These are phyloP conservation scores for Fregetta grallaria DNA, from an alignment of 2,113 vertebrate species.

Conservation along the genomic window DNA sequence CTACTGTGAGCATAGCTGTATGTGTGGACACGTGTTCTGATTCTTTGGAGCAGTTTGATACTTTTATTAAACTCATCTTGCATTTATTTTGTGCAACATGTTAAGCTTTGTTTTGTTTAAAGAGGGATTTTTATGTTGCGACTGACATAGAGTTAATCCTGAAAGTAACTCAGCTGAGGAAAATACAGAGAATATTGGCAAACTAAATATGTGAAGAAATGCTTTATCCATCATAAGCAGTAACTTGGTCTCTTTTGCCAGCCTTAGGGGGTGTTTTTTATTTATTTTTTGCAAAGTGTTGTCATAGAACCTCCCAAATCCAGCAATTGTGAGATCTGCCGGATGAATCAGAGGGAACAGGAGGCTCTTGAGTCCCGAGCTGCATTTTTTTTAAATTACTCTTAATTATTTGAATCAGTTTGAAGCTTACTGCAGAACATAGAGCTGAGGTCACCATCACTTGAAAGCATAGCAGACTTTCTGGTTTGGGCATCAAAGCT, in stretches of 20 bases:
- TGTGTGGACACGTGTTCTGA: neutral
- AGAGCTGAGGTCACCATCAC: neutral
- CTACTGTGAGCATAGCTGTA: neutral
- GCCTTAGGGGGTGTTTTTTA: neutral
- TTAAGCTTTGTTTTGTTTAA: constrained; percentile 16
- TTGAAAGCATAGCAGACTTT: neutral
- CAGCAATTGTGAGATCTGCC: neutral
- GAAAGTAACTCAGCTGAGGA: neutral
- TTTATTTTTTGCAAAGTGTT: neutral
- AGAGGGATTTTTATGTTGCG: neutral
- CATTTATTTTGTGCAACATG: neutral
- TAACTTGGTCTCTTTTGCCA: neutral
- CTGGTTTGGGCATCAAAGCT: neutral
- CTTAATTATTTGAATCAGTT: neutral
- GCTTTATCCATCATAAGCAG: neutral
- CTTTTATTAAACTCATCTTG: constrained; percentile 7
- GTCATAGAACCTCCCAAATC: neutral
- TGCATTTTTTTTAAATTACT: neutral
- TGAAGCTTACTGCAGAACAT: neutral
- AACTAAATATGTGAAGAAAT: neutral
- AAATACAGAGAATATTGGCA: neutral
- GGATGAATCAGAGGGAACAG: neutral
- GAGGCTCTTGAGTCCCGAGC: neutral
- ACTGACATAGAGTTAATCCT: neutral
- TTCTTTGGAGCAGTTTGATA: neutral